A percentile compares a stretch with the other conserved stretches of the same genome.
Evolutionary conservation across 2,888 invertebrate genomes (phyloP).

Genomic region (Mythimna lalbum): DNA sequence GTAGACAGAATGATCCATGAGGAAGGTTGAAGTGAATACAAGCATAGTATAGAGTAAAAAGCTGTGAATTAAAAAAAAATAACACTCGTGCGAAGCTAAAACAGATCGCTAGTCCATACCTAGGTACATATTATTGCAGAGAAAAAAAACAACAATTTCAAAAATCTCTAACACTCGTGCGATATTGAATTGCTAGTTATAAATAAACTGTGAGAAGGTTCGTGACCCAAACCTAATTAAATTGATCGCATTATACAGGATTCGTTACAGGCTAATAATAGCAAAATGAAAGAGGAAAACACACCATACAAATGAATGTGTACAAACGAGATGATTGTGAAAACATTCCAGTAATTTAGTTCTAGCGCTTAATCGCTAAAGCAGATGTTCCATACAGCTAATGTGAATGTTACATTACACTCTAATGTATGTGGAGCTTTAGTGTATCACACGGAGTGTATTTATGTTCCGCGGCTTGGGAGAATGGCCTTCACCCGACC

Average conservation of each 20-base stretch:
- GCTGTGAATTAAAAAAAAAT: too few relatives aligned
- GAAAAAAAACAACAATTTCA: too few relatives aligned
- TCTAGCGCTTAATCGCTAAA: slow-evolving; percentile 15
- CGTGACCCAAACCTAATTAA: not conserved
- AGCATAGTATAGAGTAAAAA: too few relatives aligned
- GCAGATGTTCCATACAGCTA: slow-evolving; percentile 12
- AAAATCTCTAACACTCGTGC: too few relatives aligned
- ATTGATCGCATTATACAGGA: not conserved
- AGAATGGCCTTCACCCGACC: slow-evolving; percentile 75
- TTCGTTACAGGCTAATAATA: slow-evolving; percentile 2
- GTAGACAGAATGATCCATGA: too few relatives aligned
- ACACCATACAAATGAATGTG: not conserved
- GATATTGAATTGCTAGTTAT: too few relatives aligned
- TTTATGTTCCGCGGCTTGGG: slow-evolving; percentile 62
- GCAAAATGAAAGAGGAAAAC: slow-evolving; percentile 18
- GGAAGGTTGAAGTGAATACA: too few relatives aligned
- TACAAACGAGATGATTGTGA: slow-evolving; percentile 7
- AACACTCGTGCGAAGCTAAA: too few relatives aligned
- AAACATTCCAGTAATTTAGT: slow-evolving; percentile 17
- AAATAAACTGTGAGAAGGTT: not conserved
- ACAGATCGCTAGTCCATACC: too few relatives aligned
- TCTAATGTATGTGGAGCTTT: slow-evolving; percentile 23
- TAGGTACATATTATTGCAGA: too few relatives aligned
- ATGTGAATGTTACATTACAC: slow-evolving; percentile 22
- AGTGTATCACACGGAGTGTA: slow-evolving; percentile 49